Conservation (phyloP, 2,113 vertebrate genomes). For the Oxyruncus cristatus region DNA sequence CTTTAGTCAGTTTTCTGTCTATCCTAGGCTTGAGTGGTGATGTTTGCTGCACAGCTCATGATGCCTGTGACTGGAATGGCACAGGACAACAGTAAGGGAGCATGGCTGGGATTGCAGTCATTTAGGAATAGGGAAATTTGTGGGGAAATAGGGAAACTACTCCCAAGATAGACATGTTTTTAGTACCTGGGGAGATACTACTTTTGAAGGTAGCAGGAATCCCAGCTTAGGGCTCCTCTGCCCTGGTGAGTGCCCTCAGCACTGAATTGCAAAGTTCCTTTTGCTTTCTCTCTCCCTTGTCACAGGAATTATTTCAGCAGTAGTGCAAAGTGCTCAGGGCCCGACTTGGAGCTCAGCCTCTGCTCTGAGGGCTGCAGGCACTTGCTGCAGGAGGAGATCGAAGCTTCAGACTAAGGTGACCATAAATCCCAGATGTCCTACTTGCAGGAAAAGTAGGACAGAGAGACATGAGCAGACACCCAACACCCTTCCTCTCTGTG, state of each 20-base stretch:
- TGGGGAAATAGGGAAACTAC: not conserved
- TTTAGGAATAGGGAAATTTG: not conserved
- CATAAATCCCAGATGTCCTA: conserved; percentile 3
- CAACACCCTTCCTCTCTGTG: not conserved
- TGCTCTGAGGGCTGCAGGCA: not conserved
- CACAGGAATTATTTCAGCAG: not conserved
- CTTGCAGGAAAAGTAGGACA: conserved; percentile 5
- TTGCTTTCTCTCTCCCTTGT: not conserved
- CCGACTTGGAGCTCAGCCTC: not conserved
- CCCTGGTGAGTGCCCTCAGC: not conserved
- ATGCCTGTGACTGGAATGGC: not conserved
- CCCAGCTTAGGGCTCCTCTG: not conserved
- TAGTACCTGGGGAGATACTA: not conserved
- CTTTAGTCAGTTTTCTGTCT: conserved; percentile 60
- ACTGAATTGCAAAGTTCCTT: not conserved
- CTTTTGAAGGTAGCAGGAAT: not conserved
- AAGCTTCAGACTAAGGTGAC: not conserved
- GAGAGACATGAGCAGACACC: not conserved
- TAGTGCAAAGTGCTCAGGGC: not conserved
- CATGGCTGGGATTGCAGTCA: not conserved
- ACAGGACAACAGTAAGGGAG: not conserved
- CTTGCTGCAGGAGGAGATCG: not conserved
- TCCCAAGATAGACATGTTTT: not conserved
- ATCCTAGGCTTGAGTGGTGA: not conserved
- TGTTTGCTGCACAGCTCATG: not conserved